Percentiles rank a stretch among this genome's conserved stretches.
Evolutionary conservation across 2,113 vertebrate species (phyloP).

Genomic region (Lophochroa leadbeateri): DNA sequence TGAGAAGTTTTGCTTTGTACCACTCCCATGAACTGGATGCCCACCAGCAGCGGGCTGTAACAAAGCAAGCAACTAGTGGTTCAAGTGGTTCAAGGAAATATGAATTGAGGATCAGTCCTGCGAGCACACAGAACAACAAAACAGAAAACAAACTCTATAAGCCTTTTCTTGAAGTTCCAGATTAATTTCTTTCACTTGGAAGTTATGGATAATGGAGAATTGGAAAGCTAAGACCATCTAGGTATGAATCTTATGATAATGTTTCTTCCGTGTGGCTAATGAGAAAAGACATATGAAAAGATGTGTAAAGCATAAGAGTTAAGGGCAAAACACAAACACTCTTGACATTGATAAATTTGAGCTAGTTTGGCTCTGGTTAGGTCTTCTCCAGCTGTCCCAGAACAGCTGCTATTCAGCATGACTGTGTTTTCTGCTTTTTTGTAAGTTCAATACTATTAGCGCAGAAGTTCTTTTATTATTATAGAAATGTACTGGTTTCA

Average conservation of each 20-base stretch:
- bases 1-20: not conserved
- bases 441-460: not conserved
- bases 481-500: not conserved
- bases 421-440: not conserved
- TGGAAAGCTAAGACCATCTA: not conserved
- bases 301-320: not conserved
- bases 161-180: not conserved
- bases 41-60: not conserved
- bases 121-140: not conserved
- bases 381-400: not conserved
- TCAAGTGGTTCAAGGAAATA: not conserved
- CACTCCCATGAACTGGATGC: not conserved
- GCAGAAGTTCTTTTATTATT: not conserved
- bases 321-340: not conserved
- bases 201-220: not conserved
- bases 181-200: not conserved
- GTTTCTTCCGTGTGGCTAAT: not conserved
- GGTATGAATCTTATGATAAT: not conserved
- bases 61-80: not conserved
- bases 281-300: not conserved
- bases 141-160: not conserved
- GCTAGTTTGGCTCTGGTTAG: not conserved
- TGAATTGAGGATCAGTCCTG: not conserved
- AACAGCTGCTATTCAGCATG: not conserved
- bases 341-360: constrained; percentile 9